Evolutionary conservation across 1,140 invertebrate species (phyloP).

Genomic region (Drosophila kepulauana): DNA sequence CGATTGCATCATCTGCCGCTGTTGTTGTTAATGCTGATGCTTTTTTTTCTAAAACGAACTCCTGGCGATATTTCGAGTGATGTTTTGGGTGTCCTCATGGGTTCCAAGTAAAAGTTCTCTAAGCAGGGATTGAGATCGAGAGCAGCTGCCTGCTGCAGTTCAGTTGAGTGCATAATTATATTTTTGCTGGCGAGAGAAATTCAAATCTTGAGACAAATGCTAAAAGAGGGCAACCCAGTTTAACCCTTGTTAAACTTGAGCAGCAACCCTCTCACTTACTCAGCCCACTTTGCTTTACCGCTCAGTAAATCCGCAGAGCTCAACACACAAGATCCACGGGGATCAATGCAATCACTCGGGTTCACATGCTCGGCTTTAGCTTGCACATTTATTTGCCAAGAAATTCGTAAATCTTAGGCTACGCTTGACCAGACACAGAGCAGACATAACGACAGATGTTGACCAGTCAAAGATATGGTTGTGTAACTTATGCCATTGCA

Average conservation of each 20-base stretch:
- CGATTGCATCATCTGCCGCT: slow-evolving; percentile 66
- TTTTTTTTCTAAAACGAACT: slow-evolving; percentile 34
- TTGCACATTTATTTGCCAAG: slow-evolving; percentile 45
- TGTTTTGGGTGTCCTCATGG: slow-evolving; percentile 65
- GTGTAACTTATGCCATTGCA: slow-evolving; percentile 68
- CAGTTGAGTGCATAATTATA: slow-evolving; percentile 18
- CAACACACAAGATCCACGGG: slow-evolving; percentile 5
- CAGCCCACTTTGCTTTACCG: slow-evolving; percentile 62
- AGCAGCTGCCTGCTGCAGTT: slow-evolving; percentile 40
- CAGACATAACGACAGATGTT: slow-evolving; percentile 49
- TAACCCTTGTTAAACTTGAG: slow-evolving; percentile 73
- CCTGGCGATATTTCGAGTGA: slow-evolving; percentile 57
- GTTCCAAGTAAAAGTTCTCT: slow-evolving; percentile 24
- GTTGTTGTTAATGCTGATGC: background rate
- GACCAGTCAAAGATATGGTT: slow-evolving; percentile 33
- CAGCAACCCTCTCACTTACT: slow-evolving; percentile 50
- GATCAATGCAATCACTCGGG: slow-evolving; percentile 27
- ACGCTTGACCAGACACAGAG: slow-evolving; percentile 65
- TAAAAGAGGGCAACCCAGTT: slow-evolving; percentile 59
- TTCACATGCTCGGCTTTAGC: slow-evolving; percentile 14
- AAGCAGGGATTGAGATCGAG: slow-evolving; percentile 14
- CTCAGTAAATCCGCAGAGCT: slow-evolving; percentile 60
- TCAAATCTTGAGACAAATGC: slow-evolving; percentile 50
- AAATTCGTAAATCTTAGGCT: slow-evolving; percentile 6
- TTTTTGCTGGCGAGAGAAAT: slow-evolving; percentile 5